Evolutionary conservation across 2,113 vertebrate genomes (phyloP).

Genomic region (Vidua macroura): DNA sequence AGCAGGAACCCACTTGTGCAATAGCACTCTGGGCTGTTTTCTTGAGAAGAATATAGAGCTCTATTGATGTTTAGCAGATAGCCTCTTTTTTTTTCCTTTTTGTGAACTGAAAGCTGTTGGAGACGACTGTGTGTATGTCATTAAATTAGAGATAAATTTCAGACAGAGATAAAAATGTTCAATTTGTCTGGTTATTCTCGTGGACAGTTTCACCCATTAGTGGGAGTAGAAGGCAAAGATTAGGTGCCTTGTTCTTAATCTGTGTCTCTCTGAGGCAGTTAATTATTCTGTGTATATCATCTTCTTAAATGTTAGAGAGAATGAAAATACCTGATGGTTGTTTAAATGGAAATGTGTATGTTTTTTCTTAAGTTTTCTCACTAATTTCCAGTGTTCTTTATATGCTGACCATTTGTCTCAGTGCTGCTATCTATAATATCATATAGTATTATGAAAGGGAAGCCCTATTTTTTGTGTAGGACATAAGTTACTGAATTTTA

Average conservation of each 20-base stretch:
- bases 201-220: background rate
- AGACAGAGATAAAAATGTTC: background rate
- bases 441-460: background rate
- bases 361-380: background rate
- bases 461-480: background rate
- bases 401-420: background rate
- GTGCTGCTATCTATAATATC: background rate
- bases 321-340: background rate
- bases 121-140: background rate
- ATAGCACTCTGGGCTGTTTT: background rate
- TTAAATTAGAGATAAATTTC: background rate
- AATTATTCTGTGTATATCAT: background rate
- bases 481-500: background rate
- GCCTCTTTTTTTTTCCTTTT: background rate
- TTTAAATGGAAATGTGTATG: background rate
- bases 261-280: background rate
- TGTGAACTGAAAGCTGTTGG: background rate
- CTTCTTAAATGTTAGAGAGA: background rate
- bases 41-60: background rate
- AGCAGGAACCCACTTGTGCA: background rate
- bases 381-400: background rate
- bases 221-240: background rate
- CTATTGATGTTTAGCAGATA: background rate
- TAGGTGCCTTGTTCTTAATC: background rate
- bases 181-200: background rate